Evolutionary conservation across 2,797 vertebrate species (phyloP).

Genomic region (Dromococcyx pavoninus): DNA sequence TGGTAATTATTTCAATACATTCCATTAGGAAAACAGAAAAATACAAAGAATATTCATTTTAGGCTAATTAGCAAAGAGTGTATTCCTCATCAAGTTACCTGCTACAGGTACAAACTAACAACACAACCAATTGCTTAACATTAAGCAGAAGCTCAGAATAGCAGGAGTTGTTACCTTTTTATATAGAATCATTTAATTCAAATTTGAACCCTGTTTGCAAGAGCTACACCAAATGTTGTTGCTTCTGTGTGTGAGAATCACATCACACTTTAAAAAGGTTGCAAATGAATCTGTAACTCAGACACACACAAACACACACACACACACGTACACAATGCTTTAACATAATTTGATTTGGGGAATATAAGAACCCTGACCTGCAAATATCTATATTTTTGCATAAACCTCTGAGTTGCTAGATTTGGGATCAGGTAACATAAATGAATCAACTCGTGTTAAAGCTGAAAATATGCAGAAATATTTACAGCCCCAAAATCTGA

Average conservation of each 20-base stretch:
- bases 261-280: background rate
- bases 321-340: background rate
- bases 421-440: background rate
- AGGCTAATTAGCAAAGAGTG: background rate
- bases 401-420: background rate
- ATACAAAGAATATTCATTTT: background rate
- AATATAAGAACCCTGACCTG: background rate
- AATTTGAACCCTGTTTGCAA: background rate
- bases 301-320: no score
- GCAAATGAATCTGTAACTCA: fast-evolving
- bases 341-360: background rate
- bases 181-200: background rate
- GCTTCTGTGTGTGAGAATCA: background rate
- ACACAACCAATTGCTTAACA: background rate
- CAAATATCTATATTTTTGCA: background rate
- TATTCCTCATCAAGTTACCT: background rate
- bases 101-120: background rate
- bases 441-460: background rate
- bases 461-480: background rate
- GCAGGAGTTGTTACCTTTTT: background rate
- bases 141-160: background rate
- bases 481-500: background rate
- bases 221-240: background rate
- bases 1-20: background rate
- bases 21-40: background rate